Percentiles rank a stretch among this genome's conserved stretches.
phyloP scores from a whole-genome alignment of 2,797 vertebrate genomes.

The Choloepus didactylus region DNA sequence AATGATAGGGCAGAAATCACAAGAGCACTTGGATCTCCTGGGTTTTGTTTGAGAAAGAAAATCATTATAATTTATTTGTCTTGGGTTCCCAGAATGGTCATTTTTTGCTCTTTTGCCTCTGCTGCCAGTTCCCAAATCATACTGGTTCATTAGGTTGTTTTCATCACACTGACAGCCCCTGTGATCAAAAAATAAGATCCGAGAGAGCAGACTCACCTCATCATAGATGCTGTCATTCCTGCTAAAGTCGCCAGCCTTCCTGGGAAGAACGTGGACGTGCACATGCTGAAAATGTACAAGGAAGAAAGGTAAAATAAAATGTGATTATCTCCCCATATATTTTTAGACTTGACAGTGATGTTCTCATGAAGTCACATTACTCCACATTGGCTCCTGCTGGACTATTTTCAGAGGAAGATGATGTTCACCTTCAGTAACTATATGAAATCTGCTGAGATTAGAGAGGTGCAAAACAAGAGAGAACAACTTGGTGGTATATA shows the following conservation, averaged over 20 bases:
- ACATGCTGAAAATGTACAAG: conserved; percentile 90
- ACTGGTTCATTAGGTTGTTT: neutral
- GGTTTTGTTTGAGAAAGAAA: conserved; percentile 25
- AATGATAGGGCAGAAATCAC: conserved; percentile 14
- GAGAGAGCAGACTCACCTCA: conserved; percentile 87
- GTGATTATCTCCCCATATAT: conserved; percentile 68
- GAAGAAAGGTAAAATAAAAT: conserved; percentile 63
- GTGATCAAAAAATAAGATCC: conserved; percentile 55
- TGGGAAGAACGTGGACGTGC: conserved; percentile 92
- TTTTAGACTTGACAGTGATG: conserved; percentile 77
- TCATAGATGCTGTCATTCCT: conserved; percentile 92
- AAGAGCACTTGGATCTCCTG: neutral
- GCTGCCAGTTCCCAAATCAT: neutral
- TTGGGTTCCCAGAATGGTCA: neutral
- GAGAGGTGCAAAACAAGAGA: conserved; percentile 76
- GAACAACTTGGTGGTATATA: conserved; percentile 58
- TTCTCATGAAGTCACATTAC: conserved; percentile 70
- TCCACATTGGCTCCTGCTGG: neutral
- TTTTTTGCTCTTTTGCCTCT: neutral
- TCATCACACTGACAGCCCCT: neutral
- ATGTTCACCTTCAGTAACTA: conserved; percentile 77
- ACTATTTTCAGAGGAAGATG: conserved; percentile 82
- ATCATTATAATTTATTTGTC: neutral
- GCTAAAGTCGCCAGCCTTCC: conserved; percentile 91
- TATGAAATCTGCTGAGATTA: conserved; percentile 74